A percentile compares a stretch with the other conserved stretches of the same genome.
Evolutionary conservation across 2,888 invertebrate genomes (phyloP).

Genomic region (Stenchaetothrips biformis): DNA sequence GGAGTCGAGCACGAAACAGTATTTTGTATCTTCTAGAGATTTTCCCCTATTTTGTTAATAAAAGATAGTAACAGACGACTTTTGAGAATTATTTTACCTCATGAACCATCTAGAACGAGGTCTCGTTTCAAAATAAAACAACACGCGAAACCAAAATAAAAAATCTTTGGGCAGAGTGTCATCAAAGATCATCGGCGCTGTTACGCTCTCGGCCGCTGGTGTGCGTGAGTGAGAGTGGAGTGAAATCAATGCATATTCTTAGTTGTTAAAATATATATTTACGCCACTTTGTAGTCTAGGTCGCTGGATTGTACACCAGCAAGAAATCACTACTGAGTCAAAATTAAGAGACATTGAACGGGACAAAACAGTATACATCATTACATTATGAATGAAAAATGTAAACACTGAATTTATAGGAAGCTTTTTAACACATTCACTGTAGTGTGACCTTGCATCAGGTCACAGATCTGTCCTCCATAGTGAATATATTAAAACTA

Average conservation of each 20-base stretch:
- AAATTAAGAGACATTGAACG: not conserved
- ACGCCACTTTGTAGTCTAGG: not conserved
- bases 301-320: not conserved
- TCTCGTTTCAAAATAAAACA: too few relatives aligned
- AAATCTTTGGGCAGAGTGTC: too few relatives aligned
- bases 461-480: not conserved
- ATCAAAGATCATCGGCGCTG: too few relatives aligned
- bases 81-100: not conserved
- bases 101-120: too few relatives aligned
- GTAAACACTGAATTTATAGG: not conserved
- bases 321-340: not conserved
- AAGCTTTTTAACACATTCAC: not conserved
- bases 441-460: not conserved
- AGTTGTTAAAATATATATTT: slow-evolving; percentile 18
- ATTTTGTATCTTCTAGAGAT: too few relatives aligned
- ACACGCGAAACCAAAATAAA: too few relatives aligned
- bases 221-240: not conserved
- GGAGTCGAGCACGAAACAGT: too few relatives aligned
- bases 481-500: not conserved
- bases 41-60: too few relatives aligned
- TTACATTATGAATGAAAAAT: not conserved
- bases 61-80: not conserved
- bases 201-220: too few relatives aligned
- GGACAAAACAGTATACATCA: not conserved
- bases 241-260: not conserved